These are phyloP conservation scores for Periplaneta americana DNA, from an alignment of 1,140 invertebrate species.

Conservation along the genomic window DNA sequence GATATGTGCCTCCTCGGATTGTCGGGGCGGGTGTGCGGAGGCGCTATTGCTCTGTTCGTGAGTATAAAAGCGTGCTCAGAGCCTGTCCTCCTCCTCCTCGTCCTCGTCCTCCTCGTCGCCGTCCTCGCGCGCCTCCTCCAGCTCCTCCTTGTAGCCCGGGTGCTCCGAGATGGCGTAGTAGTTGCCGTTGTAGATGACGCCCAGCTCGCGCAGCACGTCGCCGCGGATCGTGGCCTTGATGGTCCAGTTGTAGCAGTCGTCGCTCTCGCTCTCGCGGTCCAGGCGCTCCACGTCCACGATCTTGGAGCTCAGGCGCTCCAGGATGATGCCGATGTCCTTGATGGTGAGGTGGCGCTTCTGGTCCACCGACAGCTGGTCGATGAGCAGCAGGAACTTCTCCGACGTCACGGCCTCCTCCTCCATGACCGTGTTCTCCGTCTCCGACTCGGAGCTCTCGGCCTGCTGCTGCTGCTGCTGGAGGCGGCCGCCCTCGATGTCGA, in stretches of 20 bases:
- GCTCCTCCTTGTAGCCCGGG: constrained; percentile 83
- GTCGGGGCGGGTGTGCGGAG: not conserved
- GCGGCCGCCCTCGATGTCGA: constrained; percentile 59
- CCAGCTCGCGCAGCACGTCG: constrained; percentile 81
- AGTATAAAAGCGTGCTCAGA: constrained; percentile 45
- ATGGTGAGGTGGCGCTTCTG: constrained; percentile 87
- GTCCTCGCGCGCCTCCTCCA: constrained; percentile 73
- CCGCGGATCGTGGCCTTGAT: constrained; percentile 89
- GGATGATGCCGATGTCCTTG: constrained; percentile 91
- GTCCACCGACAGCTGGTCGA: constrained; percentile 86
- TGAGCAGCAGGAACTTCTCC: constrained; percentile 86
- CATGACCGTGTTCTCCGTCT: constrained; percentile 86
- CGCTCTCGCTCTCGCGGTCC: constrained; percentile 83
- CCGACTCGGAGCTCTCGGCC: constrained; percentile 78
- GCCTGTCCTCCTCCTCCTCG: constrained; percentile 53
- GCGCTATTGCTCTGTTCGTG: constrained; percentile 16
- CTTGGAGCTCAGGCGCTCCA: constrained; percentile 85
- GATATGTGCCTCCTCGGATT: constrained; percentile 6
- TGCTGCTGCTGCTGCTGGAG: constrained; percentile 21
- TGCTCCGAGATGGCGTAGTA: constrained; percentile 93
- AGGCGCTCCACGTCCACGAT: constrained; percentile 88
- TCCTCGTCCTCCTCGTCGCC: constrained; percentile 69
- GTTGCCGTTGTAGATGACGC: constrained; percentile 92
- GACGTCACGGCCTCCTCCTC: constrained; percentile 83
- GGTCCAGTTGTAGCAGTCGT: constrained; percentile 92